Base-by-base conservation (phyloP, 2,888 invertebrate species). In the Epistrophella euchroma region DNA sequence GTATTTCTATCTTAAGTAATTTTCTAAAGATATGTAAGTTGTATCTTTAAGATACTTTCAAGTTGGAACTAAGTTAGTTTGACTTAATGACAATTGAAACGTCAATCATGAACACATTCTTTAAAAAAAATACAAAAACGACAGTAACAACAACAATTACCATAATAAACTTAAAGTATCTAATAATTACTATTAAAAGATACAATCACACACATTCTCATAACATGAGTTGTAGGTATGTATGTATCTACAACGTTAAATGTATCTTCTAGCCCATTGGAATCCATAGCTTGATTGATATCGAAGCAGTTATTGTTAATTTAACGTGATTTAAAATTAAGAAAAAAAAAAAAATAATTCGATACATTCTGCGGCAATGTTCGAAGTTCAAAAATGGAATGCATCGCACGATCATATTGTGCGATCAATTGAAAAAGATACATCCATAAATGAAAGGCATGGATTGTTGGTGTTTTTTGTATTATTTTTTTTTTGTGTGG, bases 71-170 rank as follows among this genome's bases (percentile, higher is more conserved):
- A 71, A 81, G 81, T 70, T 56, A 77, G 81, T 70, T 70, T 68
- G 62, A 60, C 60, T 77, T 71, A 77, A 77, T 78, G 77, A 77
- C 77, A 86, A 81, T 76, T 77, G 82, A 78, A 71, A 66, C 77
- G 86, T 86, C 86, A 78, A 82, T 86, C 82, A 77, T 64, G 25
- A 70, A 17, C 43, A 74, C 73, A 80, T 76, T 86, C 55, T 71
- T 56, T 56, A n/a, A n/a, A 40, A 64, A 22, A 35, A n/a, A n/a
- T 25, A 28, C 6, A 28, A 28, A 28, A 5, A 35, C 13, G 15
- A 25, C 25, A 45, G 7, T 3, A 45, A n/a, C 15, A 56, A 43
- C 40, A 32, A 47, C 19, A 66, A 52, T 52, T 35, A 37, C 22
- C 52, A 68, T 25, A 17, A 35, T 47, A 25, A 50, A 50, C 37